Base-by-base conservation (phyloP, 2,888 invertebrate species). In the Leptinotarsa haldemani region DNA sequence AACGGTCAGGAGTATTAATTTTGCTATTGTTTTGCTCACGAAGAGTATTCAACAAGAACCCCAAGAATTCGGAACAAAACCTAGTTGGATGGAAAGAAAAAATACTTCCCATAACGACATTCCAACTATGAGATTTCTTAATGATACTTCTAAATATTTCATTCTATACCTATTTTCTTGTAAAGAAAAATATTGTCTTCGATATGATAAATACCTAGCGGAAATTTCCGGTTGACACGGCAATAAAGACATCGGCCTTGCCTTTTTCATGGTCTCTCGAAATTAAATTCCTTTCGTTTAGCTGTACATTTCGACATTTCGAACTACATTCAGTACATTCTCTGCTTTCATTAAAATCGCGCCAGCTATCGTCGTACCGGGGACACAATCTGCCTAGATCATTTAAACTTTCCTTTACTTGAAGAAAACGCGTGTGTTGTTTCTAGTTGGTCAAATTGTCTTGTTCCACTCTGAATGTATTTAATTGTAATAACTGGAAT, bases 251-350 rank as follows among this genome's bases (percentile, higher is more conserved):
- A 40, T 25, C 47, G 15, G 30, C 67, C 67, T 68, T 40, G 67
- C 30, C 40, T 40, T 61, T 61, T 61, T 18, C 61, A 61, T n/a
- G 61, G 40, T 30, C 61, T 30, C 25, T 68, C 40, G 48, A 69
- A 58, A 69, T 68, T 18, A 69, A 68, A 69, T 69, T 69, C 69
- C 69, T 61, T 61, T 69, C 69, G 16, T 69, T 68, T 20, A 20
- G 15, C 25, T n/a, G 15, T 48, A 12, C 40, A 47, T 58, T 68
- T 52, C 56, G 15, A 3, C 61, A 68, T 68, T 58, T 58, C 48
- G 58, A 47, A 61, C 47, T 73, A 69, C 58, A 69, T 52, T 72
- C 58, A 69, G 18, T 69, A 65, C 65, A 70, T 47, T 65, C 47
- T 46, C 46, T 20, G 16, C 22, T 58, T 69, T 61, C 46, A 52